Evolutionary conservation across 2,113 vertebrate species (phyloP).

Genomic region (Lepisosteus osseus): DNA sequence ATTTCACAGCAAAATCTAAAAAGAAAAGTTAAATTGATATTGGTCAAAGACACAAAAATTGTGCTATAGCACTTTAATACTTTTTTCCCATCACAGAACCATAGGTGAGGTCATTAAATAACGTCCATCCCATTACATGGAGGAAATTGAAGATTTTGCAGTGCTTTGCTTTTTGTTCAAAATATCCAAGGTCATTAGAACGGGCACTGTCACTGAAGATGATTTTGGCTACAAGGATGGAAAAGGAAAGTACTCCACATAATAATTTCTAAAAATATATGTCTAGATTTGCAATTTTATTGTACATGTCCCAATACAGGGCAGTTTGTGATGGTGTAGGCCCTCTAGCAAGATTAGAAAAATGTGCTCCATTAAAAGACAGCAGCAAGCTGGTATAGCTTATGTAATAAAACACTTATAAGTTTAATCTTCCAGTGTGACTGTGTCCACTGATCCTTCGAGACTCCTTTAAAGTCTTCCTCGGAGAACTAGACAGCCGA

Average conservation of each 20-base stretch:
- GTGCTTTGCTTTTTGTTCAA: too few species aligned
- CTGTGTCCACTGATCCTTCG: not conserved
- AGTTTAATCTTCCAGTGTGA: constrained; percentile 23
- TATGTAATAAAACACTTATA: constrained; percentile 12
- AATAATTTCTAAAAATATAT: not conserved
- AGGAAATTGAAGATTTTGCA: not conserved
- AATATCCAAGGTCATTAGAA: too few species aligned
- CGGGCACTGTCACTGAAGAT: not conserved
- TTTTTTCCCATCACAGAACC: not conserved
- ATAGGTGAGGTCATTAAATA: not conserved
- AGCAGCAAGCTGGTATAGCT: constrained; percentile 49
- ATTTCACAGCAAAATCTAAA: not conserved
- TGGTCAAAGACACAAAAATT: not conserved
- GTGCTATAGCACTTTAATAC: not conserved
- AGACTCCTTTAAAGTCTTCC: too few species aligned
- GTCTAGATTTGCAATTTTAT: not conserved
- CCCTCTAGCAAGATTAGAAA: too few species aligned
- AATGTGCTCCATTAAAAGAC: not conserved
- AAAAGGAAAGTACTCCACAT: not conserved
- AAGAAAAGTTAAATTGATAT: too few species aligned
- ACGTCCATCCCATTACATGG: not conserved
- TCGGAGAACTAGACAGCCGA: constrained; percentile 76
- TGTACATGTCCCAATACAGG: not conserved
- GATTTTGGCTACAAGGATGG: not conserved
- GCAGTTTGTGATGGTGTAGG: too few species aligned